These are phyloP conservation scores for Castor canadensis DNA, from an alignment of 2,113 vertebrate species.

Conservation along the genomic window DNA sequence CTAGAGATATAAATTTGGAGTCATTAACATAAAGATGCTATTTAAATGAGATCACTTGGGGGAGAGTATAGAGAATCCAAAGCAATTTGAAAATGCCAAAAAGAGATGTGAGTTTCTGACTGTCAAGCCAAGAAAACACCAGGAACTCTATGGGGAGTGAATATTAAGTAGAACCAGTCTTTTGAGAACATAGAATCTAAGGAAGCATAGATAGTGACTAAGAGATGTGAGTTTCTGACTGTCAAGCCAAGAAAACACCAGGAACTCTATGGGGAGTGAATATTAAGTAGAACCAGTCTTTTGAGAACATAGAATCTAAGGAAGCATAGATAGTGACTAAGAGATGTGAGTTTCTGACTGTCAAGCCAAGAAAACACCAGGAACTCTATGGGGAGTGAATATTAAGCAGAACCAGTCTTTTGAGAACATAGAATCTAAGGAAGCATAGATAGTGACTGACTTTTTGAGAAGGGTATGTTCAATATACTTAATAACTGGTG, in stretches of 20 bases:
- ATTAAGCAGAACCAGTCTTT: background rate
- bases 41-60: background rate
- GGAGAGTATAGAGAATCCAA: background rate
- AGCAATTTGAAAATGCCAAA: slow-evolving; percentile 22
- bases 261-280: background rate
- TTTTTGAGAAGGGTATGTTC: background rate
- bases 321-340: background rate
- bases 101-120: background rate
- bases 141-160: background rate
- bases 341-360: background rate
- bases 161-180: background rate
- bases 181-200: background rate
- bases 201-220: too few relatives aligned
- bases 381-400: background rate
- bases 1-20: background rate
- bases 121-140: slow-evolving; percentile 8
- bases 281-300: background rate
- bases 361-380: background rate
- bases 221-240: background rate
- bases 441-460: background rate
- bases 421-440: background rate
- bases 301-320: background rate
- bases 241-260: slow-evolving; percentile 2
- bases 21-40: background rate
- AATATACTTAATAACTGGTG: background rate